phyloP scores from a whole-genome alignment of 2,113 vertebrate genomes.

The Albula goreensis region DNA sequence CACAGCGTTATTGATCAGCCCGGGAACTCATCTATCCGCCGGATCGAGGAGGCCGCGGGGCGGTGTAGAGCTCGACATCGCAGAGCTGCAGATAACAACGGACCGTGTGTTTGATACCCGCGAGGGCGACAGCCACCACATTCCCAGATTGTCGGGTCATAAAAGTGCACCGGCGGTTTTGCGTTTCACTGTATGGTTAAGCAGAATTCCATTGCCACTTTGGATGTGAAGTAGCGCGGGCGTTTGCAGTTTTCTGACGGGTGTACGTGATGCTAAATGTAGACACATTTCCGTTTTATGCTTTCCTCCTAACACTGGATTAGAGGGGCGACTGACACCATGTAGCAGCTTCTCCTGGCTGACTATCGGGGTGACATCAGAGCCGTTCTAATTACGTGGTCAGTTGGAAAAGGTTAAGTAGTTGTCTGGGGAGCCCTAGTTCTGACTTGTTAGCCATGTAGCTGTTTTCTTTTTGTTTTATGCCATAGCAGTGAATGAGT shows the following conservation, averaged over 20 bases:
- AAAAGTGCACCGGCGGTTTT: neutral
- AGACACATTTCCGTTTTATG: neutral
- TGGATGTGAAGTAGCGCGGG: neutral
- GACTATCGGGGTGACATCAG: neutral
- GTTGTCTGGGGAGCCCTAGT: neutral
- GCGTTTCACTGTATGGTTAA: neutral
- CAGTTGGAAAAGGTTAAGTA: neutral
- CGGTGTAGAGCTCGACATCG: neutral
- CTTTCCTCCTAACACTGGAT: no score
- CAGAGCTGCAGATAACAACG: no score
- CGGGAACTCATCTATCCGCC: neutral
- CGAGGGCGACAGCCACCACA: neutral
- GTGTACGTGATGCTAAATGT: neutral
- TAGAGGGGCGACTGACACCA: no score
- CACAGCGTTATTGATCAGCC: neutral
- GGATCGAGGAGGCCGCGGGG: neutral
- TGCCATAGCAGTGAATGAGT: neutral
- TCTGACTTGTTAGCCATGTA: neutral
- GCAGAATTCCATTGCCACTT: neutral
- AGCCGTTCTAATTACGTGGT: neutral
- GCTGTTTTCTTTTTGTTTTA: neutral
- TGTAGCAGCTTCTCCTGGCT: no score
- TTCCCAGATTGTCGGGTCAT: neutral
- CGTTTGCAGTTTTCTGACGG: neutral
- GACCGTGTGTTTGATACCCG: no score